Conservation (phyloP, 2,888 invertebrate species). For the Boloria selene region DNA sequence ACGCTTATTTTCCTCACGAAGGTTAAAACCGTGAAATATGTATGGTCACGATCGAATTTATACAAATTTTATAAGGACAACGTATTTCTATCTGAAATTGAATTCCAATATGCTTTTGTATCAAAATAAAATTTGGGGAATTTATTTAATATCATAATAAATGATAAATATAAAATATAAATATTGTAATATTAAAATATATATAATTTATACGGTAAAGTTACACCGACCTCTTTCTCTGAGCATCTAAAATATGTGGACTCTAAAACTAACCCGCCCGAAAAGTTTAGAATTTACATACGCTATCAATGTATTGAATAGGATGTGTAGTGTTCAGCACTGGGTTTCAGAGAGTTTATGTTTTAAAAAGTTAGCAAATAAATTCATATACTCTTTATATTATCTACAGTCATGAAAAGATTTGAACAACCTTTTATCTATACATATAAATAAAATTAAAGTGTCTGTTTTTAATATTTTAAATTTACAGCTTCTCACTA, state of each 20-base stretch:
- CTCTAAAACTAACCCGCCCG: constrained; percentile 18
- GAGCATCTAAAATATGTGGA: constrained; percentile 12
- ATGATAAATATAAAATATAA: neutral
- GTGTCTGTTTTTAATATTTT: too few species aligned
- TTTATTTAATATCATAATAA: neutral
- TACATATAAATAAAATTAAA: too few species aligned
- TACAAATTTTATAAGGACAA: constrained; percentile 3
- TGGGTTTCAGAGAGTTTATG: constrained; percentile 2
- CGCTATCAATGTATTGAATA: constrained; percentile 24
- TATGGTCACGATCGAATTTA: constrained; percentile 19
- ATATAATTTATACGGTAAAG: constrained; percentile 4
- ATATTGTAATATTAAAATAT: neutral
- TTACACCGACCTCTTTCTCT: constrained; percentile 9
- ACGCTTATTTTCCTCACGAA: constrained; percentile 16
- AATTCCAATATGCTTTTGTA: constrained; percentile 11
- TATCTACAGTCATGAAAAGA: too few species aligned
- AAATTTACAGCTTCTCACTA: too few species aligned
- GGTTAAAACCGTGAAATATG: constrained; percentile 18
- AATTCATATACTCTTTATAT: too few species aligned
- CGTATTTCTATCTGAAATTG: constrained; percentile 13
- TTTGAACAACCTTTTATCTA: too few species aligned
- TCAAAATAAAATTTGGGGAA: neutral
- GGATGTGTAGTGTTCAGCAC: neutral
- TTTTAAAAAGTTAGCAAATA: neutral
- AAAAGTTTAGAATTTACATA: constrained; percentile 26